A percentile compares a stretch with the other conserved stretches of the same genome.
These are phyloP conservation scores for Ormia ochracea DNA, from an alignment of 2,888 invertebrate genomes.

Conservation along the genomic window DNA sequence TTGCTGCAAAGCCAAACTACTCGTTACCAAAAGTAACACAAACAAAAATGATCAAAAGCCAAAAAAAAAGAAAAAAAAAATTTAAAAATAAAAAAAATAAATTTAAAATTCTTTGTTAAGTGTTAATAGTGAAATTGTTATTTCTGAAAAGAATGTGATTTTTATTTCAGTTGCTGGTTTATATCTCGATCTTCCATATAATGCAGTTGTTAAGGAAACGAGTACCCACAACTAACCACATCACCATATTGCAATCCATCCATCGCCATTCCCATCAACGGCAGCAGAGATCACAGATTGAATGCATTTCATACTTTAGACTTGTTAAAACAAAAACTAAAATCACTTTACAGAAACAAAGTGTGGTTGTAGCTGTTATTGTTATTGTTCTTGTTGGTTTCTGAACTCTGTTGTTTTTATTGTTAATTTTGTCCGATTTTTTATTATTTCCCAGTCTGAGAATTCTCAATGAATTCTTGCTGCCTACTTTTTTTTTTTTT, in stretches of 20 bases:
- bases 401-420: slow-evolving; percentile 33
- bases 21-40: slow-evolving; percentile 28
- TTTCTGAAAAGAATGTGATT: slow-evolving; percentile 52
- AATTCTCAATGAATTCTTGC: slow-evolving; percentile 59
- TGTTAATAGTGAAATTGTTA: slow-evolving; percentile 61
- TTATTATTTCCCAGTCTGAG: slow-evolving; percentile 55
- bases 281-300: slow-evolving; percentile 37
- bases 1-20: slow-evolving; percentile 16
- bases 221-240: slow-evolving; percentile 45
- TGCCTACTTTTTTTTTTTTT: neutral
- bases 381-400: slow-evolving; percentile 31
- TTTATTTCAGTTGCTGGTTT: slow-evolving; percentile 35
- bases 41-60: slow-evolving; percentile 11
- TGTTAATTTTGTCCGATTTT: slow-evolving; percentile 8
- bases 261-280: slow-evolving; percentile 18
- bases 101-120: slow-evolving; percentile 36
- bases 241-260: slow-evolving; percentile 40
- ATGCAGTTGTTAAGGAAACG: slow-evolving; percentile 27
- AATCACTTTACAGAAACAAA: slow-evolving; percentile 22
- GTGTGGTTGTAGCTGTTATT: neutral
- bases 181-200: slow-evolving; percentile 34
- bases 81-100: no score
- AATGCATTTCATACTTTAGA: slow-evolving; percentile 58
- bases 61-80: no score
- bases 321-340: slow-evolving; percentile 56